Evolutionary conservation across 1,140 invertebrate species (phyloP), one percentile per base, ranked within the genome.

Genomic region (Lepidurus couesii): DNA sequence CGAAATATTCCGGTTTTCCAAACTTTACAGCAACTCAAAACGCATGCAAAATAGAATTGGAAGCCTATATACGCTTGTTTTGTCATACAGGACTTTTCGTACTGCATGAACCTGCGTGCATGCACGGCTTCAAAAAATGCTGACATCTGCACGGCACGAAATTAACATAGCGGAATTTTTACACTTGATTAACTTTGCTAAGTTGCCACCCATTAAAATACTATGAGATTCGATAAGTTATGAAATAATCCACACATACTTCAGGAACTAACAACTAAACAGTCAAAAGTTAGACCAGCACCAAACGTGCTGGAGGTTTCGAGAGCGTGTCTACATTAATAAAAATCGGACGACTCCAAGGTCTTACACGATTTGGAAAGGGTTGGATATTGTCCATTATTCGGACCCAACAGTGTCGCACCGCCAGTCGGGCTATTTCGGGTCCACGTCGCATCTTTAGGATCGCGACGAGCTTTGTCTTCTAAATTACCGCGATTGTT

Each of bases 281-380:
- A 65, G 16, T n/a, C 9, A 65, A 65, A 65, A 65, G 53, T 65
- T 13, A 21, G 53, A 65, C 53, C 9, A 65, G 53, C 53, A 7
- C 16, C 16, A 65, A 65, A 47, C 10, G 45, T 47, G 45, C 16
- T 13, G 21, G 53, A 13, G 5, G n/a, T 7, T 21, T 65, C 53
- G 16, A 13, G 9, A 65, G 21, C 53, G 16, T 16, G 6, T 16
- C n/a, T 21, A 77, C 9, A 45, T 94, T 92, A 96, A 92, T 96
- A 96, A 86, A 95, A 96, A 87, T 96, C 94, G 83, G 91, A 94
- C 74, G 93, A 93, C 87, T 95, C 94, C n/a, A 95, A 87, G 79
- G 94, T 96, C 87, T 96, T 96, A 90, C 94, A 96, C 86, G 95
- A 93, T 87, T 95, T 95, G 90, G 92, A 95, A 84, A 96, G 87